Percentiles rank a stretch among this genome's conserved stretches.
phyloP scores from a whole-genome alignment of 2,888 invertebrate genomes.

The Rapana venosa region DNA sequence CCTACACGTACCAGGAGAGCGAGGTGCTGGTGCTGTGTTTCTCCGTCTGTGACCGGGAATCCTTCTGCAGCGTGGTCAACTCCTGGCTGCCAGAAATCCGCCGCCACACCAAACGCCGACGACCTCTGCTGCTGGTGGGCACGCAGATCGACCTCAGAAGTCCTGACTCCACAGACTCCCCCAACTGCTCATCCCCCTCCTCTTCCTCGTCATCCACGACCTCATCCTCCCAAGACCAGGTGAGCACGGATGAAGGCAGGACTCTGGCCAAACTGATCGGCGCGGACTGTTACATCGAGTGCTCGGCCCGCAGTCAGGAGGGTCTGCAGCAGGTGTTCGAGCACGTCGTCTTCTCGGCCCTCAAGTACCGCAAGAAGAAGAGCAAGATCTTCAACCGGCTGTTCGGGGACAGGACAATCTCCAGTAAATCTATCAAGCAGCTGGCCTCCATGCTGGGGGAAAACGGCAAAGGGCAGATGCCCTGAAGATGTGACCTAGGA shows the following conservation, averaged over 20 bases:
- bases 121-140: constrained; percentile 65
- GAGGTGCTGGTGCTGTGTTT: constrained; percentile 68
- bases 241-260: constrained; percentile 58
- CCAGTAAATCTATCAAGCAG: constrained; percentile 26
- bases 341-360: constrained; percentile 57
- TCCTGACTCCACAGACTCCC: background rate
- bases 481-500: background rate
- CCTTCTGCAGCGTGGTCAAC: constrained; percentile 63
- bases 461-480: background rate
- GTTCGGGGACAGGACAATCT: constrained; percentile 40
- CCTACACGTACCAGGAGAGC: constrained; percentile 67
- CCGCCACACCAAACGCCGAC: constrained; percentile 60
- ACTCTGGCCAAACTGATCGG: constrained; percentile 58
- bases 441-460: constrained; percentile 4
- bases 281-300: constrained; percentile 63
- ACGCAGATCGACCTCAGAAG: constrained; percentile 66
- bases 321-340: constrained; percentile 62
- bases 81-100: constrained; percentile 69
- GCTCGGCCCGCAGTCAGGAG: constrained; percentile 57
- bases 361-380: constrained; percentile 57
- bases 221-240: constrained; percentile 51
- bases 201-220: background rate
- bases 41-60: constrained; percentile 65
- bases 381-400: constrained; percentile 49
- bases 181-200: background rate